Base-by-base conservation (phyloP, 2,888 invertebrate species). In the Agrochola lota region DNA sequence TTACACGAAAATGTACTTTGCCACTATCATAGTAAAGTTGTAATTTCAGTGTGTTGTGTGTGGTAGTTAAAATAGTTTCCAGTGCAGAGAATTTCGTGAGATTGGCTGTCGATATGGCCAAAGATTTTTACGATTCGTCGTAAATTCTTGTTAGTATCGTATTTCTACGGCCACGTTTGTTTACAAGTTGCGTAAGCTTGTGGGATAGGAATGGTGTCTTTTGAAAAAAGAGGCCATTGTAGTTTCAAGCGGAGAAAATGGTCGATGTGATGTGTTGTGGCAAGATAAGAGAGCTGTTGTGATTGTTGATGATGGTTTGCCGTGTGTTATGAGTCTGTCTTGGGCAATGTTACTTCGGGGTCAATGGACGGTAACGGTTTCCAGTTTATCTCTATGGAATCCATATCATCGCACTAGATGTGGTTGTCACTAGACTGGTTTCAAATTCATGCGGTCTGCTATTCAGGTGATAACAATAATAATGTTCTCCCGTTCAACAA, bases 81-180 rank as follows among this genome's bases (percentile, higher is more conserved):
- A 2, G 2, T 43, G 57, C 0, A 17, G 30, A 72, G n/a, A 71
- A 82, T 86, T 84, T 73, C 85, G 85, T 87, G 85, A 89, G 88
- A 89, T 88, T 84, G 81, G 60, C 81, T 84, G 83, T 89, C 88
- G 88, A 88, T 88, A 88, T 80, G 82, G 76, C 81, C 81, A 78
- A 86, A 87, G 83, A 87, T 89, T 90, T 90, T 90, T 90, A 91
- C 87, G 90, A 90, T 86, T 87, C 70, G 82, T 88, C 86, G 89
- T 91, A 90, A 88, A 90, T 85, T 87, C 76, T 87, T 80, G 83
- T 85, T 75, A 87, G 84, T 90, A 84, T 87, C 83, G 86, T 86
- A 89, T 85, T 87, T 82, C 89, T 81, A 79, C 75, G 75, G 84
- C 87, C 87, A 88, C 85, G 81, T 86, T 84, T 83, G 76, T 83